Evolutionary conservation across 2,888 invertebrate species (phyloP), one percentile per base, ranked within the genome.

Genomic region (Homarus gammarus): DNA sequence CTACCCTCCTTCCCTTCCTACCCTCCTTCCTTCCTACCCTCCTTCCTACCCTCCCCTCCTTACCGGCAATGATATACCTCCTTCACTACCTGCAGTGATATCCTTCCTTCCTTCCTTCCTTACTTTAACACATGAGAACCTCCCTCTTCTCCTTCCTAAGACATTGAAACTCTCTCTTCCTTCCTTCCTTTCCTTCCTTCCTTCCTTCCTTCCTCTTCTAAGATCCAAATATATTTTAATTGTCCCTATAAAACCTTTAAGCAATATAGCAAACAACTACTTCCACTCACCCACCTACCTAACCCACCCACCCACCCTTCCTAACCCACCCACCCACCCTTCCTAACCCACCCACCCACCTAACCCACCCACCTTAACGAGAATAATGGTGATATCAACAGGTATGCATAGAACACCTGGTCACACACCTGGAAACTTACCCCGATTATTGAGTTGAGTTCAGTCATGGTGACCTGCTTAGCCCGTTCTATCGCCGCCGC

Each of bases 381-480:
- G 44, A 44, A 12, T 12, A 18, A 18, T 12, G 56, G 12, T 12
- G 56, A 18, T n/a, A n/a, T n/a, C n/a, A n/a, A 22, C 77, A 77
- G 44, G 2, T 64, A 64, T 64, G 31, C 68, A 31, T 40, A 61
- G n/a, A n/a, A n/a, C n/a, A n/a, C n/a, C n/a, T 38, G 27, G 38
- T 22, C 40, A 44, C 5, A n/a, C n/a, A n/a, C n/a, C n/a, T n/a
- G n/a, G n/a, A n/a, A 2, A 95, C 97, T 97, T 96, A 99, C 99
- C 96, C 98, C 98, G 93, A 99, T 98, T 93, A 99, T 98, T 93
- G 98, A 96, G 95, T 98, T 99, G 92, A 99, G 95, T 94, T 99
- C 99, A 92, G 98, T 96, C 98, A 99, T 98, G 93, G 98, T 98
- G 93, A 99, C 98, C 95, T 99, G 98, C 95, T 99, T 99, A 93